phyloP scores from a whole-genome alignment of 2,113 vertebrate genomes.

The Chamaetylas fuelleborni region DNA sequence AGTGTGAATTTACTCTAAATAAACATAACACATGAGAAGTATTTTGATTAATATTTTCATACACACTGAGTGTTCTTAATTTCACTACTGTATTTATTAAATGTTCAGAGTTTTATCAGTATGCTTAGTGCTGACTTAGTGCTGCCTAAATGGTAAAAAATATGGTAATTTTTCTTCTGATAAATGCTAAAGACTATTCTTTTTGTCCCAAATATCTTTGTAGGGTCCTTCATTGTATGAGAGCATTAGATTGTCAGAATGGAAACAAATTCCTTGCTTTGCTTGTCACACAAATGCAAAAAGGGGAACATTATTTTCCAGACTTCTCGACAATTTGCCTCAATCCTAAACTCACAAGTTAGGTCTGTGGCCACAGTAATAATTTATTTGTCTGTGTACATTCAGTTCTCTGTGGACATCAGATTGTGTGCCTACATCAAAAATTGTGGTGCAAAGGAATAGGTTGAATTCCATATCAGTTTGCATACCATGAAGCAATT shows the following conservation, averaged over 20 bases:
- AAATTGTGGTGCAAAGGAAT: not conserved
- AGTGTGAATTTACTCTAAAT: not conserved
- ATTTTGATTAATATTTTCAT: not conserved
- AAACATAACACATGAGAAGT: not conserved
- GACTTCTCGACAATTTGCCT: not conserved
- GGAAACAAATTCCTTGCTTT: not conserved
- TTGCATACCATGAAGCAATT: not conserved
- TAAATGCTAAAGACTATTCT: not conserved
- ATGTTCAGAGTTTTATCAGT: not conserved
- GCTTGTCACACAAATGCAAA: not conserved
- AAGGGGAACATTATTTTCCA: not conserved
- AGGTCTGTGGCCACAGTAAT: not conserved
- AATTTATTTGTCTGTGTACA: not conserved
- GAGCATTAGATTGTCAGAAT: not conserved
- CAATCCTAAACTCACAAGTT: not conserved
- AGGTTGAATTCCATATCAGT: not conserved
- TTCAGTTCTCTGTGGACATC: not conserved
- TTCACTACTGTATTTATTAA: not conserved
- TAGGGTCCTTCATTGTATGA: not conserved
- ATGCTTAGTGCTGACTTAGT: not conserved
- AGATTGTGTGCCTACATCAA: not conserved
- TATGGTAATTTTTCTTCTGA: not conserved
- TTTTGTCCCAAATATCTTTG: not conserved
- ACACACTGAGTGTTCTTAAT: not conserved
- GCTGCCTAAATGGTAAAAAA: not conserved